Evolutionary conservation across 2,113 vertebrate species (phyloP).

Genomic region (Todiramphus chloris): DNA sequence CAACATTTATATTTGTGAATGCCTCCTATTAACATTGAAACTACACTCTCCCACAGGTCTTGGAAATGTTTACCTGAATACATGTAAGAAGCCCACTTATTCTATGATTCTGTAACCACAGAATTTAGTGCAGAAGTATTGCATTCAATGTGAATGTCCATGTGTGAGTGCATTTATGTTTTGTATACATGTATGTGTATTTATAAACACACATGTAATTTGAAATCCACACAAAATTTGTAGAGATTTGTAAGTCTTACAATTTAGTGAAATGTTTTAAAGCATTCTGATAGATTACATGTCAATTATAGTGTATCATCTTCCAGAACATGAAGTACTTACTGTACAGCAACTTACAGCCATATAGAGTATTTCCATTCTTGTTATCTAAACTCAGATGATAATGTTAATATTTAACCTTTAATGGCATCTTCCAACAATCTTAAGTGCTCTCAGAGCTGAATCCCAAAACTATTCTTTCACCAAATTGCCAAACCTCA

Average conservation of each 20-base stretch:
- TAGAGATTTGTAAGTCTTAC: background rate
- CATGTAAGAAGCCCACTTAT: background rate
- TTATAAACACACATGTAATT: background rate
- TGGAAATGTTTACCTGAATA: background rate
- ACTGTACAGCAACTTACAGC: background rate
- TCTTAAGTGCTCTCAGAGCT: background rate
- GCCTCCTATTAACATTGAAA: background rate
- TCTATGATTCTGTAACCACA: background rate
- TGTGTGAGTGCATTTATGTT: background rate
- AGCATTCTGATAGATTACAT: background rate
- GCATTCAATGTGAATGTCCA: background rate
- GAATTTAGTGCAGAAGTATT: fast-evolving
- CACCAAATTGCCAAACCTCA: background rate
- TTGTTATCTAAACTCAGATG: background rate
- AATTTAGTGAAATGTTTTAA: background rate
- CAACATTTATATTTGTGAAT: background rate
- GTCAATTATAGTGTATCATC: background rate
- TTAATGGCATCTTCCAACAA: background rate
- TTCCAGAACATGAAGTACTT: background rate
- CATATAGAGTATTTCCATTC: background rate
- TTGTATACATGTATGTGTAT: background rate
- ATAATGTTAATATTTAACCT: background rate
- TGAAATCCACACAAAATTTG: background rate
- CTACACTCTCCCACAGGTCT: background rate
- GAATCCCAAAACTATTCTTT: background rate